Evolutionary conservation across 2,113 vertebrate species (phyloP).

Genomic region (Callorhinus ursinus): DNA sequence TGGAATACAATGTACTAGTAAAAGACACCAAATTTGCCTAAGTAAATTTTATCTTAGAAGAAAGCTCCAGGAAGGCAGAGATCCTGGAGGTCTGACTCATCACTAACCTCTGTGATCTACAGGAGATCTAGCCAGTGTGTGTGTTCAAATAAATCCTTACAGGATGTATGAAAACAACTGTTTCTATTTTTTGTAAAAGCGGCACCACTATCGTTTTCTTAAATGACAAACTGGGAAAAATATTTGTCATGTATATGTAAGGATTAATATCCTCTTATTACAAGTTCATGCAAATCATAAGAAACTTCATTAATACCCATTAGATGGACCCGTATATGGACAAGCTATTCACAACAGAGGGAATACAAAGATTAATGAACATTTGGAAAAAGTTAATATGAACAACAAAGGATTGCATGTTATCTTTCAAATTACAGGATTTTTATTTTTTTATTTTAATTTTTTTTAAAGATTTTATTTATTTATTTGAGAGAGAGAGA

Average conservation of each 20-base stretch:
- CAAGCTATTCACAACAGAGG: not conserved
- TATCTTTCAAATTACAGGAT: not conserved
- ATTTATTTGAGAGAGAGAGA: too few species aligned
- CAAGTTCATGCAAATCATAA: not conserved
- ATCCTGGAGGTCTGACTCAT: not conserved
- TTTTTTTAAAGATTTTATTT: too few species aligned
- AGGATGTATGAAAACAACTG: not conserved
- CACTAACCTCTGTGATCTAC: not conserved
- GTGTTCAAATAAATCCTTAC: not conserved
- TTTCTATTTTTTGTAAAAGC: conserved; percentile 9
- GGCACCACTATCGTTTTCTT: not conserved
- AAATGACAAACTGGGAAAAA: not conserved
- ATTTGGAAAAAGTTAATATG: not conserved
- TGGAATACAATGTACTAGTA: not conserved
- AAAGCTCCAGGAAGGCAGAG: not conserved
- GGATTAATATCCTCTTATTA: not conserved
- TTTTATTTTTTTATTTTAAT: not conserved
- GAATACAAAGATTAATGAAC: not conserved
- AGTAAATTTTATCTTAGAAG: not conserved
- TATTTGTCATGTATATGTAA: not conserved
- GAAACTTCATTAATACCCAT: not conserved
- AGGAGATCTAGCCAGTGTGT: not conserved
- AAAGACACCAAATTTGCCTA: not conserved
- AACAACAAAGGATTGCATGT: not conserved
- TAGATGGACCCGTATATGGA: not conserved